Evolutionary conservation across 2,113 vertebrate genomes (phyloP), one percentile per base, ranked within the genome.

Genomic region (Scortum barcoo): DNA sequence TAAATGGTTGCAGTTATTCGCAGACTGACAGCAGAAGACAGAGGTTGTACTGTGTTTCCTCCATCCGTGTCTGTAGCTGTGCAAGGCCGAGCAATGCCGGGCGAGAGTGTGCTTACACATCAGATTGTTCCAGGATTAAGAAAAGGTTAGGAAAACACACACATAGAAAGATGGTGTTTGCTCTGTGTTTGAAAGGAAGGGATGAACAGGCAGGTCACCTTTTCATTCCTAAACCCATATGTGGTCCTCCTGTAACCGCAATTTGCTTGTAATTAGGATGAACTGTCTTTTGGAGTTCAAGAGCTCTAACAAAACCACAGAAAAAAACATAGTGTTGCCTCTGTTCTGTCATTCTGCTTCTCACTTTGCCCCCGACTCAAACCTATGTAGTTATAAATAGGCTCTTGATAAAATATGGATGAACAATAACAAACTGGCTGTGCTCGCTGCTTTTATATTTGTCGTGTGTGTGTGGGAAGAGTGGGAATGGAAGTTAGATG

Each of bases 391-490:
- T 80, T 93, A 94, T 90, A 93, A 92, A 94, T 92, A 94, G 91
- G 51, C 72, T 10, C 48, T 4, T 71, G 73, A 92, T 93, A 66
- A 92, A 94, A 93, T 88, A 93, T 93, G 84, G 67, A 93, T 93
- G 90, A 93, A 93, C 84, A 88, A 92, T 88, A 89, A 91, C 88
- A 89, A 88, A 90, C 51, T 11, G 84, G 54, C 79, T 14, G 40
- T 8, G 67, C 76, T 74, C 6, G 51, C 75, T 76, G 83, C 85
- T 87, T 85, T 87, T 81, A 68, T 54, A 36, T n/a, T n/a, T n/a
- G 56, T 36, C 68, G 13, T n/a, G 16, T 61, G 44, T 63, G 40
- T n/a, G n/a, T n/a, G 17, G 48, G 20, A 81, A 62, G 79, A 46
- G 74, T 7, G 61, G 76, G 81, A 79, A 76, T 53, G 66, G 66